Evolutionary conservation across 2,113 vertebrate species (phyloP).

Genomic region (Anseranas semipalmata): DNA sequence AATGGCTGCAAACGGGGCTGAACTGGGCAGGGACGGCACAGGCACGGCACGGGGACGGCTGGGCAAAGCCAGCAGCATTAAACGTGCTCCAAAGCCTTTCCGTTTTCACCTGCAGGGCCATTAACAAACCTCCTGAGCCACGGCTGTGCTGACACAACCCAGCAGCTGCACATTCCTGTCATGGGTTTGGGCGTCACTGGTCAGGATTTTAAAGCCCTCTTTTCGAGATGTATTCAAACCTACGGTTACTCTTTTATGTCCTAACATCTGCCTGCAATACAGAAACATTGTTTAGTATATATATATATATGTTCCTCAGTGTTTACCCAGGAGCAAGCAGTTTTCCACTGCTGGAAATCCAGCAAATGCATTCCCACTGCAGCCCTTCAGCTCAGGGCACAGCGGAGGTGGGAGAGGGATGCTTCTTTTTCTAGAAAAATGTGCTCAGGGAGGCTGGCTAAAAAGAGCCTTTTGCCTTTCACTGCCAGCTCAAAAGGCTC

Average conservation of each 20-base stretch:
- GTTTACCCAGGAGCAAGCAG: not conserved
- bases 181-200: not conserved
- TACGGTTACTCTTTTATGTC: not conserved
- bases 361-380: not conserved
- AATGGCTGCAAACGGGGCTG: not conserved
- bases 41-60: not conserved
- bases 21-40: fast-evolving
- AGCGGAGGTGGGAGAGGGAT: not conserved
- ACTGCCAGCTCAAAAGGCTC: not conserved
- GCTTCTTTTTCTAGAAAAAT: conserved; percentile 6
- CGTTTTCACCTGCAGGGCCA: not conserved
- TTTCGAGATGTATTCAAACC: not conserved
- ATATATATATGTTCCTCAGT: not conserved
- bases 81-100: not conserved
- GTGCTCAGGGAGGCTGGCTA: not conserved
- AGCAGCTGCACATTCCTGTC: not conserved
- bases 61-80: not conserved
- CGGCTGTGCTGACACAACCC: not conserved
- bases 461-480: not conserved
- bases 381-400: fast-evolving
- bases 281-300: not conserved
- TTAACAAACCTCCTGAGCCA: not conserved
- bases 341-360: conserved; percentile 8
- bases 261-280: not conserved
- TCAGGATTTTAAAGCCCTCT: not conserved